Evolutionary conservation across 2,797 vertebrate genomes (phyloP), one percentile per base, ranked within the genome.

Genomic region (Pogoniulus pusillus): DNA sequence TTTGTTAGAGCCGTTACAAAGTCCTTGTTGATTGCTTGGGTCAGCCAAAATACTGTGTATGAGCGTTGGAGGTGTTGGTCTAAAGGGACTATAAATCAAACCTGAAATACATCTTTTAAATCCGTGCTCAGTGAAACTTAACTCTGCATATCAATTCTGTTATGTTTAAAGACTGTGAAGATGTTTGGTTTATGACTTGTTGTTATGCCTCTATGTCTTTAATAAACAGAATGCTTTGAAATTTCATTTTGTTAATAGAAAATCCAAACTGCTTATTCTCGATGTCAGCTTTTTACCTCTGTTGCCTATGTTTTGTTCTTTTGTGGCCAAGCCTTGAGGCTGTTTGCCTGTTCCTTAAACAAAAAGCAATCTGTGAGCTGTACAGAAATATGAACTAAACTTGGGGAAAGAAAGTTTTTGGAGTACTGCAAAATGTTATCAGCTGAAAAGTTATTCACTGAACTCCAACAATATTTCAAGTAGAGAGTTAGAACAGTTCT

Each of bases 31-130:
- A 73, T 96, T 95, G 70, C 91, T 93, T 94, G 66, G 76, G 76
- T 73, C 69, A 87, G 47, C 39, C 57, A 87, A 62, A 87, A 85
- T 85, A 37, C 63, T 60, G 47, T 87, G 69, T 93, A 35, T 85
- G 64, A 85, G 13, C 87, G 57, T 93, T 74, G 90, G 93, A 88
- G 72, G 20, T 91, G 92, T 96, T 96, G 92, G 91, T 96, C 87
- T 95, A 92, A 95, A 96, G 86, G 87, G 84, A 93, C 51, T 68
- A 91, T 88, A 93, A 96, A 93, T 64, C 77, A 95, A 94, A 96
- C 84, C 66, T 29, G 85, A 95, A 97, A 79, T 90, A 74, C 79
- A 11, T 94, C 71, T 90, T 96, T 96, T 88, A 85, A 96, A 87
- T 94, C 77, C n/a, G 2, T 93, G 85, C 74, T 95, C 96, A 82